Conservation (phyloP, 2,113 vertebrate species). For the Pachycephala philippinensis region DNA sequence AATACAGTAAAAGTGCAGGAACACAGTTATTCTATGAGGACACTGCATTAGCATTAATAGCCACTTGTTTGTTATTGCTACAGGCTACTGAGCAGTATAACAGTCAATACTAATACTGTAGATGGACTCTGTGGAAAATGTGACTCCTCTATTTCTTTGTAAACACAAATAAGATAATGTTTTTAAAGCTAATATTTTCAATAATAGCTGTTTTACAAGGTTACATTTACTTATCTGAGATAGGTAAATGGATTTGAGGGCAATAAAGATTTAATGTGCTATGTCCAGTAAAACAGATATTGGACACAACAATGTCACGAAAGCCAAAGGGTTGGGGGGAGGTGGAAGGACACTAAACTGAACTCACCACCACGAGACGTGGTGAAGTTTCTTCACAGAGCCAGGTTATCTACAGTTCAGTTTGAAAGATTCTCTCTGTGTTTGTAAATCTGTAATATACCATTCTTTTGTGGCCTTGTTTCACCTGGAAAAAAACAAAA, state of each 20-base stretch:
- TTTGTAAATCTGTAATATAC: slow-evolving; percentile 91
- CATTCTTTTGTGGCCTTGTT: slow-evolving; percentile 89
- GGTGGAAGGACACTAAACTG: slow-evolving; percentile 25
- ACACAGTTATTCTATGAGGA: slow-evolving; percentile 91
- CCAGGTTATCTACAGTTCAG: slow-evolving; percentile 73
- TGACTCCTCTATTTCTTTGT: slow-evolving; percentile 61
- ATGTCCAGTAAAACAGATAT: background rate
- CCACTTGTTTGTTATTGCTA: slow-evolving; percentile 87
- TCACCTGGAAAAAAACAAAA: slow-evolving; percentile 75
- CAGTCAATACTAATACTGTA: slow-evolving; percentile 70
- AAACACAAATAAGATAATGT: slow-evolving; percentile 47
- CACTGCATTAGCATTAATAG: slow-evolving; percentile 85
- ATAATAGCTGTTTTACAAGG: slow-evolving; percentile 51
- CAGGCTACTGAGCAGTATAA: slow-evolving; percentile 81
- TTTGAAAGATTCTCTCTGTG: slow-evolving; percentile 71
- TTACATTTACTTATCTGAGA: slow-evolving; percentile 73
- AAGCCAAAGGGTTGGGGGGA: slow-evolving; percentile 57
- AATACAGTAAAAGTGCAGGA: slow-evolving; percentile 91
- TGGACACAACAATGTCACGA: background rate
- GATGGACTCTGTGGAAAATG: slow-evolving; percentile 70
- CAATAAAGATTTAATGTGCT: slow-evolving; percentile 45
- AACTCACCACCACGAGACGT: background rate
- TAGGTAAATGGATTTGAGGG: slow-evolving; percentile 66
- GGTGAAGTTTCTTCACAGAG: slow-evolving; percentile 69
- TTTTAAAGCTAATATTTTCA: slow-evolving; percentile 55